These are phyloP conservation scores for Sturnus vulgaris DNA, from an alignment of 2,113 vertebrate genomes.

Conservation along the genomic window DNA sequence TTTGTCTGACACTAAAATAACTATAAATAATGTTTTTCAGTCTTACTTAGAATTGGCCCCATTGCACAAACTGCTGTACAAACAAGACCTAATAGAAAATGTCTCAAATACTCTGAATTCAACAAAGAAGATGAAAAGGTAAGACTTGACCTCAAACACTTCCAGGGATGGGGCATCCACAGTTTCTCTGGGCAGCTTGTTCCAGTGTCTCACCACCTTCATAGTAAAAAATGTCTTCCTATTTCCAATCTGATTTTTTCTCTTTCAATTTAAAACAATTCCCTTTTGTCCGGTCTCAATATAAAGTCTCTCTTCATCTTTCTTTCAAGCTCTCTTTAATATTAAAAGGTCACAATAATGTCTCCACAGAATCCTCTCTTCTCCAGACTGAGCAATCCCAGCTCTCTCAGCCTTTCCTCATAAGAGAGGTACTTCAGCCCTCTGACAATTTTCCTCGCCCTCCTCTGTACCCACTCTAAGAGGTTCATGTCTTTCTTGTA, in stretches of 20 bases:
- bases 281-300: accelerated
- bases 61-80: neutral
- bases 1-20: neutral
- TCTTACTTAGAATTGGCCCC: neutral
- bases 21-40: neutral
- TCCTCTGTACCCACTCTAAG: neutral
- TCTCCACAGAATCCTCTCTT: neutral
- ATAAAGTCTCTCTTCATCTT: neutral
- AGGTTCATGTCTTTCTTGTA: neutral
- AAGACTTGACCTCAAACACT: neutral
- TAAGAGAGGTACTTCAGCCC: neutral
- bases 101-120: neutral
- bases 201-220: neutral
- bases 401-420: neutral
- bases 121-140: neutral
- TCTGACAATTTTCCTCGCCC: neutral
- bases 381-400: neutral
- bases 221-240: neutral
- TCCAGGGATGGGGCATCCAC: neutral
- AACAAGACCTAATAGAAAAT: neutral
- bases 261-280: neutral
- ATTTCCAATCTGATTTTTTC: neutral
- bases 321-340: neutral
- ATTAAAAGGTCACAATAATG: neutral
- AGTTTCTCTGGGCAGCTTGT: neutral